Evolutionary conservation across 2,888 invertebrate genomes (phyloP).

Genomic region (Amphipyra tragopoginis): DNA sequence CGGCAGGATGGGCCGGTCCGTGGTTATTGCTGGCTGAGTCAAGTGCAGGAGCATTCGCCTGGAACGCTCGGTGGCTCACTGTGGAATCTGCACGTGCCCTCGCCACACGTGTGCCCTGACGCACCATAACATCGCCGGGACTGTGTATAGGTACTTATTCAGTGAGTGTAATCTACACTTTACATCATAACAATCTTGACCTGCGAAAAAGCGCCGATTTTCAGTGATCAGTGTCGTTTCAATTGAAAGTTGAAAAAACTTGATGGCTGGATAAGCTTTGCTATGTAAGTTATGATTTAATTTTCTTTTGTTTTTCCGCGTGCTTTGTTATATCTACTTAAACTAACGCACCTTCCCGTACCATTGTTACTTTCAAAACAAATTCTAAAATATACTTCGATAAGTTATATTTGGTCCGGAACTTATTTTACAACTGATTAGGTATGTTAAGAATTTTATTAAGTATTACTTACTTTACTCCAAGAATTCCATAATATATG

Average conservation of each 20-base stretch:
- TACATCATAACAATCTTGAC: constrained; percentile 29
- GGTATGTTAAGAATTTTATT: too few species aligned
- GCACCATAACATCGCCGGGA: constrained; percentile 68
- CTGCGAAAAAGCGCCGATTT: constrained; percentile 45
- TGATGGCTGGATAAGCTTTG: constrained; percentile 12
- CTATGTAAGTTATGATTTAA: constrained; percentile 40
- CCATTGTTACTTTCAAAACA: background rate
- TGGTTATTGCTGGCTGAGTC: constrained; percentile 74
- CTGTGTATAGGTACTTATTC: constrained; percentile 52
- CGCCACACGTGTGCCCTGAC: constrained; percentile 79
- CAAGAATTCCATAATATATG: constrained; percentile 26
- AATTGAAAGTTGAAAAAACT: constrained; percentile 18
- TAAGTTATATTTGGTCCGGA: background rate
- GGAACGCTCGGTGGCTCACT: constrained; percentile 82
- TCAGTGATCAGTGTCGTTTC: constrained; percentile 45
- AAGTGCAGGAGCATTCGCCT: constrained; percentile 86
- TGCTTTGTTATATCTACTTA: constrained; percentile 20
- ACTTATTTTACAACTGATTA: background rate
- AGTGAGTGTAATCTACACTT: constrained; percentile 61
- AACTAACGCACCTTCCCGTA: background rate
- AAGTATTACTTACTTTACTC: background rate
- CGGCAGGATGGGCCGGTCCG: constrained; percentile 79
- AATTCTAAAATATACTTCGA: background rate
- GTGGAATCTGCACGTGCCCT: constrained; percentile 81
- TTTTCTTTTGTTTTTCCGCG: constrained; percentile 20